Base-by-base conservation (phyloP, 1,140 invertebrate genomes). In the Amyelois transitella region DNA sequence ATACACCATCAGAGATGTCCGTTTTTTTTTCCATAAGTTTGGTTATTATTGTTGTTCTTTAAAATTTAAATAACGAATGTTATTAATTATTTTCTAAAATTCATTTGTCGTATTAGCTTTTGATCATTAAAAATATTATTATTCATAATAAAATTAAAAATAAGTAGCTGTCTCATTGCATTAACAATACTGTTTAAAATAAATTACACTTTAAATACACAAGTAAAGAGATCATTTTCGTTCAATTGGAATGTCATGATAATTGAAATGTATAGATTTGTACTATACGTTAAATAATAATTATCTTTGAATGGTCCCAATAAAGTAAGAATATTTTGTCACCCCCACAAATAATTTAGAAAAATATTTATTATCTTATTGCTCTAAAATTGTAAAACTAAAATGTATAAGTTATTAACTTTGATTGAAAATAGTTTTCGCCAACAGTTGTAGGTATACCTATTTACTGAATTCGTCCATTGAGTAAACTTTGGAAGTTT, bases 221-320 rank as follows among this genome's bases (percentile, higher is more conserved):
- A 21, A 43, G 45, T 28, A 49, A 32, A 49, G 53, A 55, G 53
- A 55, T 55, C 53, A 55, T 55, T 55, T 55, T 49, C 25, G 53
- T 22, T 47, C 32, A 48, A 10, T 17, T 32, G 53, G 45, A 55
- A 55, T 48, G 45, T 21, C 19, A 21, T 48, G 12, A 48, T 21
- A 48, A 48, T 48, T 48, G 50, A 52, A 38, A 43, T 52, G 25
- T 51, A 38, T 52, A 21, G 28, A 38, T 52, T 52, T 54, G 52
- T 54, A 54, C 52, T 47, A 17, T 10, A 47, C 24, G 18, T 53
- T 47, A 32, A 50, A 50, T 17, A 54, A 54, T 25, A 47, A 45
- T 53, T 25, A n/a, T n/a, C n/a, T n/a, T 28, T 18, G 18, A 22
- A 48, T 54, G 53, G 53, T 45, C 53, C 53, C 53, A 24, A 18